Evolutionary conservation across 1,140 invertebrate species (phyloP), one percentile per base, ranked within the genome.

Genomic region (Diachasma alloeum): DNA sequence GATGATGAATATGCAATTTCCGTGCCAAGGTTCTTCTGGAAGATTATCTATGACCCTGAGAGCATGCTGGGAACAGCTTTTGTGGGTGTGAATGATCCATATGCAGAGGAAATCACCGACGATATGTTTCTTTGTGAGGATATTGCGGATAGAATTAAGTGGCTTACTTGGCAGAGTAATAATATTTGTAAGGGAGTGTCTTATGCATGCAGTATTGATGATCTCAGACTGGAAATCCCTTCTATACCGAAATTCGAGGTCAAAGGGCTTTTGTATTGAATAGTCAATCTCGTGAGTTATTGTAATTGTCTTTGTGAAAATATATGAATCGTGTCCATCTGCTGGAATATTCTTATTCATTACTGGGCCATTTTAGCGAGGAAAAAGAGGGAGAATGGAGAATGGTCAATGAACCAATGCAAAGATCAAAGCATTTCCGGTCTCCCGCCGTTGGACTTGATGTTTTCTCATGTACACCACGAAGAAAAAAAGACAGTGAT

Each of bases 1-100:
- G 80, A 77, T 0, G 87, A 88, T 22, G 84, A 88, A 10, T 77
- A 80, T 17, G 81, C 76, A 0, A 73, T 93, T 11, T 88, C 91
- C 0, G 92, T 93, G 0, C 93, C 93, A 0, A 84, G 89, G 79
- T 90, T 92, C 44, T 93, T 88, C 75, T 93, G 91, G 90, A 93
- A 94, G 90, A 85, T 94, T 9, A 86, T 92, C 0, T 91, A 93
- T 78, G 90, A 94, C 77, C 86, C 88, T 11, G 73, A 80, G 6
- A 86, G 82, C 2, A 88, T 90, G 59, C 81, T 84, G 2, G 93
- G 91, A 1, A 91, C 91, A 1, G 93, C 91, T 3, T 91, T 94
- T 75, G 82, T 94, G 1, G 91, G 92, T 26, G 87, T 93, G 17
- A 94, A 94, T 83, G 93, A 94, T 85, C 93, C 93, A 0, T 92